A percentile compares a stretch with the other conserved stretches of the same genome.
Evolutionary conservation across 2,888 invertebrate genomes (phyloP).

Genomic region (Prostheceraeus crozeri): DNA sequence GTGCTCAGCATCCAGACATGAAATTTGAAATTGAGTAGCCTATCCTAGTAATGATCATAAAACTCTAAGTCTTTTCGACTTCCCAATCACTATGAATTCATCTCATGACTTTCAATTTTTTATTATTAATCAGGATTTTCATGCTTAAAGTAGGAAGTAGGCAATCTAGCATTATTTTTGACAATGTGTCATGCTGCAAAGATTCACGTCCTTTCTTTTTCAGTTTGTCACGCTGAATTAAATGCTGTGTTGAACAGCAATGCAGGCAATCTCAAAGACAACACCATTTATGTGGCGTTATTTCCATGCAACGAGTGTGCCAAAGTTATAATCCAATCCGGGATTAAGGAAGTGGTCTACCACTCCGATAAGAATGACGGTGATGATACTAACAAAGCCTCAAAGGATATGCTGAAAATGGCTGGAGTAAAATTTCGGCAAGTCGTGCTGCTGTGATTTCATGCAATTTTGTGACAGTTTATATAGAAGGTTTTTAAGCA

Average conservation of each 20-base stretch:
- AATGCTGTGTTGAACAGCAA: constrained; percentile 92
- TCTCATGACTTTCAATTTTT: no score
- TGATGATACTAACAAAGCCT: constrained; percentile 65
- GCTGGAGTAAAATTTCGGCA: constrained; percentile 61
- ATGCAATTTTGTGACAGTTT: no score
- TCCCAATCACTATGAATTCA: no score
- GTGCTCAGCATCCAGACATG: no score
- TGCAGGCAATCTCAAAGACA: constrained; percentile 67
- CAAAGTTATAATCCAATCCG: constrained; percentile 87
- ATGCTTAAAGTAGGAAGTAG: no score
- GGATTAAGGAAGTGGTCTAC: constrained; percentile 67
- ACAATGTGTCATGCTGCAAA: background rate
- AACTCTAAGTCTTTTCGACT: no score
- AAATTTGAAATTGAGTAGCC: no score
- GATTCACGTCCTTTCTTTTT: constrained; percentile 41
- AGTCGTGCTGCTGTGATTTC: no score
- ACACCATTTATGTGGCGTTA: constrained; percentile 75
- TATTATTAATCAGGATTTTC: no score
- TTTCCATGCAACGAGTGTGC: constrained; percentile 98
- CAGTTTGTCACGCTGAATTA: constrained; percentile 94
- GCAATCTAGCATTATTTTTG: background rate
- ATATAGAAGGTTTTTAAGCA: no score
- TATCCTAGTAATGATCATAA: no score
- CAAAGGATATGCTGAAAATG: constrained; percentile 71
- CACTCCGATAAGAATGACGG: constrained; percentile 69